phyloP scores from a whole-genome alignment of 2,113 vertebrate genomes.

The Argyrosomus japonicus region DNA sequence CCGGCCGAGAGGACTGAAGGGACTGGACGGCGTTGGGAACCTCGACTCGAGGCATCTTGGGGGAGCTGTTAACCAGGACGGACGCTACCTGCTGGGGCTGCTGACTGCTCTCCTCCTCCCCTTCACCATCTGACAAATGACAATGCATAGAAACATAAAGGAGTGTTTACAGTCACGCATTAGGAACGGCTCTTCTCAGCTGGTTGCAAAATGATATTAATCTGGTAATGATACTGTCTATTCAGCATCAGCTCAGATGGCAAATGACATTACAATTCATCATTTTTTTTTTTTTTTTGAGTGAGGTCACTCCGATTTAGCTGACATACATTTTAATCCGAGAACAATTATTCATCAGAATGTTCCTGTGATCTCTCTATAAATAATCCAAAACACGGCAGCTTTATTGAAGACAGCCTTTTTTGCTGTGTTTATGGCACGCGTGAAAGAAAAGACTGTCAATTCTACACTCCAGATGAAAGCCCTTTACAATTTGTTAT shows the following conservation, averaged over 20 bases:
- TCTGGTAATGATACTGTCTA: background rate
- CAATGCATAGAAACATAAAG: background rate
- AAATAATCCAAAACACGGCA: slow-evolving; percentile 22
- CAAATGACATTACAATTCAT: background rate
- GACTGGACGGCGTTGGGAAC: slow-evolving; percentile 53
- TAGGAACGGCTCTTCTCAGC: background rate
- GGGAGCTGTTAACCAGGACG: slow-evolving; percentile 84
- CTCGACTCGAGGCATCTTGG: slow-evolving; percentile 79
- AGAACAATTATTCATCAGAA: slow-evolving; percentile 11
- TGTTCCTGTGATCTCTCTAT: background rate
- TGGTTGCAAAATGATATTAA: background rate
- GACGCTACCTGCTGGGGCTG: slow-evolving; percentile 61
- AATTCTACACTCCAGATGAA: slow-evolving; percentile 25
- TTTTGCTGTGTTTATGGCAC: slow-evolving; percentile 1
- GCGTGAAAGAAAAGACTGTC: slow-evolving; percentile 12
- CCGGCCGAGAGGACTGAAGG: slow-evolving; percentile 58
- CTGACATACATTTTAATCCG: background rate
- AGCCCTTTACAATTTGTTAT: slow-evolving; percentile 41
- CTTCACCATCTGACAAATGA: slow-evolving; percentile 60
- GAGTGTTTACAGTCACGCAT: background rate
- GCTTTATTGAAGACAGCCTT: slow-evolving; percentile 3
- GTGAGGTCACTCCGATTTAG: background rate
- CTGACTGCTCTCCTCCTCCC: slow-evolving; percentile 64
- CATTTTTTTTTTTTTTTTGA: background rate
- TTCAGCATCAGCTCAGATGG: background rate